phyloP scores from a whole-genome alignment of 2,888 invertebrate genomes.

The Agrochola lota region DNA sequence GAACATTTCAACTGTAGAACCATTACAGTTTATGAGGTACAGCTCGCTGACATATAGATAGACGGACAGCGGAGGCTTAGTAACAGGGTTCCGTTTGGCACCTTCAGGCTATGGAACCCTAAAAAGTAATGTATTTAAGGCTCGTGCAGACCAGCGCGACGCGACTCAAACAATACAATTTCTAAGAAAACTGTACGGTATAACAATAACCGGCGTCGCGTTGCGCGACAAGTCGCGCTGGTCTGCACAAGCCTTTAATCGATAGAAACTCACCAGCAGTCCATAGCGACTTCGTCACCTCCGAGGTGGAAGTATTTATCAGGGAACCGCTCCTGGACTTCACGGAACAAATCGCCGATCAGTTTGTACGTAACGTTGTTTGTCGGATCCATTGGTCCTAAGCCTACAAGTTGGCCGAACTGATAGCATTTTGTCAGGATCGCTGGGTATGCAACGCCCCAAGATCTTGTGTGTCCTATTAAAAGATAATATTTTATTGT shows the following conservation, averaged over 20 bases:
- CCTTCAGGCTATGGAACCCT: too few relatives aligned
- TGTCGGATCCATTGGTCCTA: slow-evolving; percentile 96
- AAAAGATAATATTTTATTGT: slow-evolving; percentile 7
- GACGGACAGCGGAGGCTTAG: too few relatives aligned
- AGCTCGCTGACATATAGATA: too few relatives aligned
- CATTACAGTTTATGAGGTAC: too few relatives aligned
- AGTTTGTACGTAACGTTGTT: slow-evolving; percentile 92
- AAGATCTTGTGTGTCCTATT: slow-evolving; percentile 94
- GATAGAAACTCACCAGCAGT: slow-evolving; percentile 93
- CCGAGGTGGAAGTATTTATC: slow-evolving; percentile 97
- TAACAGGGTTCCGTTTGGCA: too few relatives aligned
- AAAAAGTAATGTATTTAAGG: background rate
- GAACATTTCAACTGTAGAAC: too few relatives aligned
- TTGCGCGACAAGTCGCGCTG: too few relatives aligned
- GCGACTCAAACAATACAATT: too few relatives aligned
- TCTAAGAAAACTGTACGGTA: too few relatives aligned
- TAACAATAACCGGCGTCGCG: too few relatives aligned
- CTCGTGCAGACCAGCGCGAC: too few relatives aligned
- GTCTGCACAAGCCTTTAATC: too few relatives aligned
- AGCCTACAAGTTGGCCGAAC: slow-evolving; percentile 79
- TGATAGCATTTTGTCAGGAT: slow-evolving; percentile 94
- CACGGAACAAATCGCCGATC: slow-evolving; percentile 92
- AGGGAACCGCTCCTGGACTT: slow-evolving; percentile 93
- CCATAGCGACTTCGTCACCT: slow-evolving; percentile 96
- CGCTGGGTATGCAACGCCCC: slow-evolving; percentile 94